Evolutionary conservation across 1,140 invertebrate species (phyloP), one percentile per base, ranked within the genome.

Genomic region (Drosophila tristis): DNA sequence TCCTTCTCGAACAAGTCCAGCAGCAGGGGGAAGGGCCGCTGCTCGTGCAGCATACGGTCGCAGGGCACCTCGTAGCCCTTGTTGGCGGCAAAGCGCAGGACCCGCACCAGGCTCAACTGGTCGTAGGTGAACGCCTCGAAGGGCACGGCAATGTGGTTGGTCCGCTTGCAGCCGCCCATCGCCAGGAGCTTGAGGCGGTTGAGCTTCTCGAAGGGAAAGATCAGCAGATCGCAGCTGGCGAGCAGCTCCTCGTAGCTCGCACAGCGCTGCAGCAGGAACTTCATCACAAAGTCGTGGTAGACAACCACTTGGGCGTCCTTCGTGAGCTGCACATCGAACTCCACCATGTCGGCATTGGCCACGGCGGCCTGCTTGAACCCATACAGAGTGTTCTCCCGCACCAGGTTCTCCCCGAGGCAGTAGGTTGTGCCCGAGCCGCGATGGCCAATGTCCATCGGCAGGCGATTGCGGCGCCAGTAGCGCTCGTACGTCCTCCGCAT

Each of bases 1-100:
- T 96, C 94, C 2, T 43, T 11, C 9, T 62, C 29, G n/a, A 98
- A 92, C 0, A 95, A 94, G 48, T 96, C 94, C 85, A 97, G 93
- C 6, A 99, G 93, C 2, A 96, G 97, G 5, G 97, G 97, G 90
- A 99, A 99, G 2, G 98, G 97, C 78, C 97, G 96, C 92, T 98
- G 96, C 74, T 98, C 96, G 74, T 95, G 95, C 48, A 95, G 85
- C 81, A 96, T 94, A 75, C 96, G 93, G 82, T 95, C 95, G 74
- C 94, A 74, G 16, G 49, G 48, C 6, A 20, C 0, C 1, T 70
- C 51, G 15, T 64, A 68, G 2, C 48, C 61, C 2, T 66, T 29
- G n/a, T 16, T 31, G 51, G 48, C 29, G 0, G 55, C 23, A 7
- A 55, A 82, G 0, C 63, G 58, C 20, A 87, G 35, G 0, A 50